Conservation (phyloP, 64 coral and sea anemone genomes). For the Pocillopora verrucosa region DNA sequence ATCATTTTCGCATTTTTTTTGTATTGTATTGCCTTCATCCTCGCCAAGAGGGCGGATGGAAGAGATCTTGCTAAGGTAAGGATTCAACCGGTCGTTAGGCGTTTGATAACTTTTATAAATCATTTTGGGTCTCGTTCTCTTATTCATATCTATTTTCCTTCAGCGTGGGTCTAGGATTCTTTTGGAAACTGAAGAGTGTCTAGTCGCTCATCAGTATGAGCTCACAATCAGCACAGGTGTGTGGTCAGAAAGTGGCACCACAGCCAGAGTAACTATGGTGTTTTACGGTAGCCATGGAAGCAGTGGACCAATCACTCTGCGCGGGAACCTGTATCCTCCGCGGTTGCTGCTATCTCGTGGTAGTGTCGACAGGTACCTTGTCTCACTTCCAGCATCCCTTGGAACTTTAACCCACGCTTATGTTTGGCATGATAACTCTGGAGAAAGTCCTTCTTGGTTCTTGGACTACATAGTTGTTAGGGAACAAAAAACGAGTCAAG, state of each 20-base stretch:
- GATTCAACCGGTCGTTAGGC: neutral
- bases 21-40: slow-evolving; percentile 56
- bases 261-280: slow-evolving; percentile 20
- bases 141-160: neutral
- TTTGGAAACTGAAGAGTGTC: neutral
- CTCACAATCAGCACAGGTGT: slow-evolving; percentile 19
- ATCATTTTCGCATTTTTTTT: slow-evolving; percentile 64
- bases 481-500: neutral
- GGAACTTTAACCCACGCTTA: neutral
- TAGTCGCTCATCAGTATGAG: neutral
- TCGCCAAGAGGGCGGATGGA: slow-evolving; percentile 72
- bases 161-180: neutral
- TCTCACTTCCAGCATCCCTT: neutral
- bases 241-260: slow-evolving; percentile 18
- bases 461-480: neutral
- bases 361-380: neutral
- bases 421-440: slow-evolving; percentile 37
- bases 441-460: slow-evolving; percentile 18
- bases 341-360: neutral
- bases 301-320: slow-evolving; percentile 3
- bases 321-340: neutral
- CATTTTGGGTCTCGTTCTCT: no score
- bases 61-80: slow-evolving; percentile 60
- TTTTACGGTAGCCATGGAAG: neutral
- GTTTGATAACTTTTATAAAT: no score